Percentiles rank a stretch among this genome's conserved stretches.
Conservation (phyloP, 2,797 vertebrate genomes). For the Cetoscarus ocellatus region DNA sequence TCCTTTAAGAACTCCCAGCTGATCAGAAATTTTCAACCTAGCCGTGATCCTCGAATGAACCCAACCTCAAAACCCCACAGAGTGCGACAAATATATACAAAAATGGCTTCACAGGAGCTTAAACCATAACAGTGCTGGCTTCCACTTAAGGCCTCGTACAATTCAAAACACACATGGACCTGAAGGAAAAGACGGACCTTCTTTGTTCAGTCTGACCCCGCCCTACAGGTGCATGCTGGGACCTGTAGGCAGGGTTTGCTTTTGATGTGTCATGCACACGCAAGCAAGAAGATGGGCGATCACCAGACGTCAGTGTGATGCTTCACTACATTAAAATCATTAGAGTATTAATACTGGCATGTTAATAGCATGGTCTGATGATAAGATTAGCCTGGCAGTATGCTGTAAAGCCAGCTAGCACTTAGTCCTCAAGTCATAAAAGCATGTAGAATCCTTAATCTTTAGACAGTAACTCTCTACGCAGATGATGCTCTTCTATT, state of each 20-base stretch:
- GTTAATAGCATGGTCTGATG: slow-evolving; percentile 36
- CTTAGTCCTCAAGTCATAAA: slow-evolving; percentile 25
- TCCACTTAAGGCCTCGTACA: slow-evolving; percentile 66
- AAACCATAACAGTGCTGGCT: slow-evolving; percentile 56
- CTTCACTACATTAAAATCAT: slow-evolving; percentile 29
- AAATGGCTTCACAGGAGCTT: slow-evolving; percentile 47
- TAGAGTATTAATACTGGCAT: slow-evolving; percentile 34
- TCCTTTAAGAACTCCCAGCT: neutral
- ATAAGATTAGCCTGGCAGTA: slow-evolving; percentile 40
- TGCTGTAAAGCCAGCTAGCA: slow-evolving; percentile 21
- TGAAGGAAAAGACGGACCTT: slow-evolving; percentile 32
- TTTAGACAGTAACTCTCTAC: slow-evolving; percentile 12
- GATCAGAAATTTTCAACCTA: slow-evolving; percentile 19
- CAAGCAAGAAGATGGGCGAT: slow-evolving; percentile 31
- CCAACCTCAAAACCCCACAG: slow-evolving; percentile 21
- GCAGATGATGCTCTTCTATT: slow-evolving; percentile 15
- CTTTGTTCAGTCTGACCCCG: slow-evolving; percentile 19
- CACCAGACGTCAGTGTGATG: slow-evolving; percentile 42
- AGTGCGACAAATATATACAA: slow-evolving; percentile 58
- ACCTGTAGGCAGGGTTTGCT: slow-evolving; percentile 42
- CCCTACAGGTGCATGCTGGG: slow-evolving; percentile 76
- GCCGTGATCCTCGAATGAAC: slow-evolving; percentile 23
- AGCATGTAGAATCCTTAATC: slow-evolving; percentile 13
- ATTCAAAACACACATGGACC: slow-evolving; percentile 39
- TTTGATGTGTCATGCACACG: slow-evolving; percentile 44